These are phyloP conservation scores for Passerculus sandwichensis DNA, from an alignment of 2,797 vertebrate species.

Conservation along the genomic window DNA sequence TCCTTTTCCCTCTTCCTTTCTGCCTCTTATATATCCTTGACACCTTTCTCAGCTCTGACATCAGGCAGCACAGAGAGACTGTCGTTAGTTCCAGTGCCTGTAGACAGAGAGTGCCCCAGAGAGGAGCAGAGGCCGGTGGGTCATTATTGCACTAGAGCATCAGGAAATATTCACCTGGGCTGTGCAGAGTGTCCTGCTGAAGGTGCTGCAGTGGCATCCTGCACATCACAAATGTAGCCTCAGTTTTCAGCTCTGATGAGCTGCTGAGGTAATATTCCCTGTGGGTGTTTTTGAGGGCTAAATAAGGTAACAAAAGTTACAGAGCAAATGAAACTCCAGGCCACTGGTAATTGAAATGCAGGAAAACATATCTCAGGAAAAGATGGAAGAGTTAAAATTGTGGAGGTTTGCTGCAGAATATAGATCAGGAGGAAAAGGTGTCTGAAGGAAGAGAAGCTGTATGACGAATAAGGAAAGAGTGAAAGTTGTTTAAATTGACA, in stretches of 20 bases:
- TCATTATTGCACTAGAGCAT: background rate
- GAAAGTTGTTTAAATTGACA: background rate
- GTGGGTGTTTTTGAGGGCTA: conserved; percentile 52
- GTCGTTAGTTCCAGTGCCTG: conserved; percentile 50
- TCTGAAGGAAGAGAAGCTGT: background rate
- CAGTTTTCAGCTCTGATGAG: conserved; percentile 22
- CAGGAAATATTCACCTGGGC: conserved; percentile 46
- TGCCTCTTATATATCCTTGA: conserved; percentile 73
- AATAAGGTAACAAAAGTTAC: conserved; percentile 43
- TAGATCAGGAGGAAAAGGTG: background rate
- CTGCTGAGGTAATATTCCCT: conserved; percentile 42
- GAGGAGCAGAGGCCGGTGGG: conserved; percentile 53
- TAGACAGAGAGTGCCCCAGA: conserved; percentile 47
- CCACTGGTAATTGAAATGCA: background rate
- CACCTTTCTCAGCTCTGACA: conserved; percentile 71
- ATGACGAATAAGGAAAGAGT: background rate
- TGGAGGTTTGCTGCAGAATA: background rate
- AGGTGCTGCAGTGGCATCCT: background rate
- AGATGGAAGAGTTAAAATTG: background rate
- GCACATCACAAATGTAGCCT: background rate
- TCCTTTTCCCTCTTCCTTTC: conserved; percentile 15
- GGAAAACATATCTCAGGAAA: background rate
- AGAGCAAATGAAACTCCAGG: background rate
- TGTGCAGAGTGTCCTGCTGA: background rate
- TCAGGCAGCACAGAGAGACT: conserved; percentile 64